phyloP scores from a whole-genome alignment of 2,888 invertebrate genomes.

The Oasisia sp. region DNA sequence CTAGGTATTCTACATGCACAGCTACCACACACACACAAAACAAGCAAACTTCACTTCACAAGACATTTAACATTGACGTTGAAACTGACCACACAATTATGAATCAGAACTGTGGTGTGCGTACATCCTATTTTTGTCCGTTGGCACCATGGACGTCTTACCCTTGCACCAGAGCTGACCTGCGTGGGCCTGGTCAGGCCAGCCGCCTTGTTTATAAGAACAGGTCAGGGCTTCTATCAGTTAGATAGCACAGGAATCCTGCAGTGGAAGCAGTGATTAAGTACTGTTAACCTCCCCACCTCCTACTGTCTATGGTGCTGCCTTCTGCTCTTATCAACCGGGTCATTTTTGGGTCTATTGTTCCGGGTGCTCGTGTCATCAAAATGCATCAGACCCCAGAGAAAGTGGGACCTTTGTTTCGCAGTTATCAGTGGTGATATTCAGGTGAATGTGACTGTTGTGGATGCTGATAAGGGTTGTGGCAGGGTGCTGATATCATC shows the following conservation, averaged over 20 bases:
- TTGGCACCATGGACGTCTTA: background rate
- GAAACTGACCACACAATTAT: background rate
- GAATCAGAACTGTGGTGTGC: background rate
- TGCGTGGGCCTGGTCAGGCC: background rate
- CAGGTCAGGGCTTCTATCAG: conserved; percentile 6
- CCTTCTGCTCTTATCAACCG: background rate
- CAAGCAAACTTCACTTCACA: background rate
- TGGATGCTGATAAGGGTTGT: background rate
- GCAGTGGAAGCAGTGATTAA: background rate
- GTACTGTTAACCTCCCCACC: background rate
- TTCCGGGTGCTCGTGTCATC: background rate
- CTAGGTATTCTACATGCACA: too few species aligned
- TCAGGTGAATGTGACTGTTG: background rate
- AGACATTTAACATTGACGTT: background rate
- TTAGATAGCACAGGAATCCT: background rate
- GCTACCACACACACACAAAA: too few species aligned
- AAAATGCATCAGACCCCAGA: background rate
- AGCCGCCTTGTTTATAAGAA: background rate
- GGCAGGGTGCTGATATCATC: background rate
- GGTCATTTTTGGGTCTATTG: background rate
- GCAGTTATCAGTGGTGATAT: conserved; percentile 13
- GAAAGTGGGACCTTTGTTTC: background rate
- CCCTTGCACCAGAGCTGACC: background rate
- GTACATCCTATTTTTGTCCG: background rate
- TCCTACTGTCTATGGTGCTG: background rate